A percentile compares a stretch with the other conserved stretches of the same genome.
Conservation (phyloP, 2,888 invertebrate species). For the Colletes collaris region DNA sequence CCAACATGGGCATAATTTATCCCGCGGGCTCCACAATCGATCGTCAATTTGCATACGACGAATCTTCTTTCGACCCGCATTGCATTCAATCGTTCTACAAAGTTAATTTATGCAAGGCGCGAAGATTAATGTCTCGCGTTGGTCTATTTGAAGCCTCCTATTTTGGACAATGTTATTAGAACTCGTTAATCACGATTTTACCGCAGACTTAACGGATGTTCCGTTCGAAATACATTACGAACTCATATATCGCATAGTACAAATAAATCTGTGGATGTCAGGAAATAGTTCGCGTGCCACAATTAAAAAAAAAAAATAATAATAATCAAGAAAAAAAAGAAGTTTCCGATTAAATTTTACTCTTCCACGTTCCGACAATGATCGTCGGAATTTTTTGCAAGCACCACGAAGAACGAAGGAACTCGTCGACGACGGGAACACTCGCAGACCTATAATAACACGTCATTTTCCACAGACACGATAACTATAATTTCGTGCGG, state of each 20-base stretch:
- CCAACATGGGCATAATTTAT: slow-evolving; percentile 32
- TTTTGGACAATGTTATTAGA: background rate
- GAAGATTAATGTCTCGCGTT: slow-evolving; percentile 11
- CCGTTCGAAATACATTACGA: too few relatives aligned
- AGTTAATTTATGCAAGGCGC: slow-evolving; percentile 17
- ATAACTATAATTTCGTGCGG: slow-evolving; percentile 50
- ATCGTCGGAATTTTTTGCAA: background rate
- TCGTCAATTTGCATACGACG: slow-evolving; percentile 59
- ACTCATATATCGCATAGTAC: too few relatives aligned
- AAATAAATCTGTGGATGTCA: too few relatives aligned
- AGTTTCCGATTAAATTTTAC: slow-evolving; percentile 1
- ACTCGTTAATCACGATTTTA: background rate
- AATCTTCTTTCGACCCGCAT: slow-evolving; percentile 37
- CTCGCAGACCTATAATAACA: slow-evolving; percentile 51
- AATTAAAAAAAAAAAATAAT: too few relatives aligned
- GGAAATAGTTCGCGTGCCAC: too few relatives aligned
- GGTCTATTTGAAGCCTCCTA: background rate
- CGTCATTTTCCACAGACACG: slow-evolving; percentile 41
- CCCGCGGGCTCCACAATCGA: slow-evolving; percentile 37
- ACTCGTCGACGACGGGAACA: slow-evolving; percentile 25
- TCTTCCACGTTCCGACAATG: background rate
- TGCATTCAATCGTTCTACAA: slow-evolving; percentile 29
- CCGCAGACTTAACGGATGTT: too few relatives aligned
- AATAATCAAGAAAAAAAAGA: too few relatives aligned
- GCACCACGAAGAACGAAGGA: slow-evolving; percentile 9